phyloP scores from a whole-genome alignment of 2,888 invertebrate genomes.

The Eremobia ochroleuca region DNA sequence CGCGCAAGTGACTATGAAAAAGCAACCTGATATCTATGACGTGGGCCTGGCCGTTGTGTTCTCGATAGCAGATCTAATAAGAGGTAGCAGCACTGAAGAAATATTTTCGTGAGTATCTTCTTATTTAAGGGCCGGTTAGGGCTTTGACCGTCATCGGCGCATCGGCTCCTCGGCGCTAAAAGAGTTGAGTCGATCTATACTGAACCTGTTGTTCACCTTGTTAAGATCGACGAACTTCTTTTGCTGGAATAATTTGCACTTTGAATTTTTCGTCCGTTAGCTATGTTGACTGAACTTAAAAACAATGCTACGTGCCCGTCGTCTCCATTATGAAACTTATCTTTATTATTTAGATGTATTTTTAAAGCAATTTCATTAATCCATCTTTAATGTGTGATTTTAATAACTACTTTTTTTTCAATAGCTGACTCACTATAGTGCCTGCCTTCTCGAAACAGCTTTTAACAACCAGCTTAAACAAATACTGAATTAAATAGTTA shows the following conservation, averaged over 20 bases:
- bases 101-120: conserved; percentile 83
- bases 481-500: conserved; percentile 32
- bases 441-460: not conserved
- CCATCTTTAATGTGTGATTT: not conserved
- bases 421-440: not conserved
- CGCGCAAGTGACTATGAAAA: conserved; percentile 86
- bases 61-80: conserved; percentile 64
- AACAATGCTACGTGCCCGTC: conserved; percentile 29
- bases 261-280: conserved; percentile 53
- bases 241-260: conserved; percentile 72
- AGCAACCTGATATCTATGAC: conserved; percentile 76
- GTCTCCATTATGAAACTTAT: conserved; percentile 20
- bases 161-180: conserved; percentile 75
- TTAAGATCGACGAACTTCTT: conserved; percentile 79
- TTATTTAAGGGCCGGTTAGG: conserved; percentile 70
- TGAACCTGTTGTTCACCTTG: conserved; percentile 85
- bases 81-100: conserved; percentile 77
- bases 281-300: conserved; percentile 23
- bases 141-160: conserved; percentile 76
- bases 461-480: conserved; percentile 17
- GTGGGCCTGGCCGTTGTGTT: conserved; percentile 75
- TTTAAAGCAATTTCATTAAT: not conserved
- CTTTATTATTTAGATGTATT: not conserved
- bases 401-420: not conserved
- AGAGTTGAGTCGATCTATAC: conserved; percentile 77